Base-by-base conservation (phyloP, 2,888 invertebrate species). In the Poecilobothrus nobilitatus region DNA sequence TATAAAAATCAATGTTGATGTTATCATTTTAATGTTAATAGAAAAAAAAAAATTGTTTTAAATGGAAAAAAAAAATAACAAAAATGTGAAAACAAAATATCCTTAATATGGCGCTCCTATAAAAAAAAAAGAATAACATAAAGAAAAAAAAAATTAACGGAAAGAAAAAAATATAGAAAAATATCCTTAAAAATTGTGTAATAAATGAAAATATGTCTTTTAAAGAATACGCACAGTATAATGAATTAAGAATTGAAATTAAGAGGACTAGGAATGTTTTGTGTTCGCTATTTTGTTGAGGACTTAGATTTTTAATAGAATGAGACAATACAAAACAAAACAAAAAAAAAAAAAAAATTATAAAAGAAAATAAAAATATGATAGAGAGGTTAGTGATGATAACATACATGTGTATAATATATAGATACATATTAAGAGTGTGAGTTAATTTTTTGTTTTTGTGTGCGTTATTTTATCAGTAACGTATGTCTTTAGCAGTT, bases 171-270 rank as follows among this genome's bases (percentile, higher is more conserved):
- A n/a, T n/a, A n/a, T n/a, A n/a, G n/a, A n/a, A 41, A 53, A 53
- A 53, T 18, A 53, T 18, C 18, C 53, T 53, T 53, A 53, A 53
- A 53, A 53, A 18, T 53, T 8, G 53, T 53, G 53, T 53, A 53
- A 53, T 53, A 53, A 53, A 53, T 53, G 53, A 53, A 27, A 53
- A 53, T n/a, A n/a, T 53, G n/a, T 53, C 53, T 53, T 53, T 53
- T 15, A 5, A 53, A 53, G 18, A 53, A 27, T 27, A 27, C 27
- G 27, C 18, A 53, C 6, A 53, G 12, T 53, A 53, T 27, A 53
- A 53, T 53, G 15, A 10, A 37, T 37, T 27, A 27, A 12, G 37
- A 37, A 7, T 12, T 37, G 37, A 37, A 37, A 37, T 37, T 37
- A 8, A 37, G 37, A 37, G 9, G 4, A 37, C 9, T 7, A 10